Conservation (phyloP, 2,113 vertebrate genomes). For the Tretioscincus oriximinensis region DNA sequence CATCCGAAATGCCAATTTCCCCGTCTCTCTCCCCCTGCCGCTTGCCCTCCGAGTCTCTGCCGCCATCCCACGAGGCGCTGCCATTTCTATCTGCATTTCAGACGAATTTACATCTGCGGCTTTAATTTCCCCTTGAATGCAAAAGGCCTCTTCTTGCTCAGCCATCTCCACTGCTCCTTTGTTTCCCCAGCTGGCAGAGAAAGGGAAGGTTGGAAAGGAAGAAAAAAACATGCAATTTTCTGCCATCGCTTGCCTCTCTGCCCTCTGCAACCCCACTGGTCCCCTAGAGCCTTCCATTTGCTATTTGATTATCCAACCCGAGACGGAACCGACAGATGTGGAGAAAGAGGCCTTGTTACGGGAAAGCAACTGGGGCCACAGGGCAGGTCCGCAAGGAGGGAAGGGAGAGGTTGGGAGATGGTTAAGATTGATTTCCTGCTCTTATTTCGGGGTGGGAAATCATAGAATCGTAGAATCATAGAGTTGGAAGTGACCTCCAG, state of each 20-base stretch:
- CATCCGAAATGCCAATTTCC: neutral
- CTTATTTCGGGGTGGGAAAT: conserved; percentile 20
- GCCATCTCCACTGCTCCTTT: neutral
- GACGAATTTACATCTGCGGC: neutral
- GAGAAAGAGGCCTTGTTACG: conserved; percentile 24
- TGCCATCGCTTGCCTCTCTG: neutral
- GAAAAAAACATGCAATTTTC: conserved; percentile 45
- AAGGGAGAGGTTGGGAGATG: neutral
- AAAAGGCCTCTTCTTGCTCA: neutral
- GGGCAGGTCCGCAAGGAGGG: neutral
- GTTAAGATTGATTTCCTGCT: conserved; percentile 6
- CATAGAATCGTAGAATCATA: no score
- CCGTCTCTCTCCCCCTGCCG: neutral
- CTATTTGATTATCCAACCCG: conserved; percentile 30
- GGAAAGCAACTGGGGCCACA: conserved; percentile 26
- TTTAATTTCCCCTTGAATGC: neutral
- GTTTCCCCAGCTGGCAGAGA: neutral
- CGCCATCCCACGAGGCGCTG: fast-evolving
- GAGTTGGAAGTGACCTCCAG: no score
- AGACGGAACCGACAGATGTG: conserved; percentile 29
- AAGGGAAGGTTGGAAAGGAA: no score
- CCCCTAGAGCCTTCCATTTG: conserved; percentile 9
- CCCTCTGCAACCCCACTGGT: conserved; percentile 15
- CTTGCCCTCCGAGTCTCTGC: neutral
- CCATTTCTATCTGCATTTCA: neutral